Evolutionary conservation across 2,797 vertebrate genomes (phyloP), one percentile per base, ranked within the genome.

Genomic region (Myripristis murdjan): DNA sequence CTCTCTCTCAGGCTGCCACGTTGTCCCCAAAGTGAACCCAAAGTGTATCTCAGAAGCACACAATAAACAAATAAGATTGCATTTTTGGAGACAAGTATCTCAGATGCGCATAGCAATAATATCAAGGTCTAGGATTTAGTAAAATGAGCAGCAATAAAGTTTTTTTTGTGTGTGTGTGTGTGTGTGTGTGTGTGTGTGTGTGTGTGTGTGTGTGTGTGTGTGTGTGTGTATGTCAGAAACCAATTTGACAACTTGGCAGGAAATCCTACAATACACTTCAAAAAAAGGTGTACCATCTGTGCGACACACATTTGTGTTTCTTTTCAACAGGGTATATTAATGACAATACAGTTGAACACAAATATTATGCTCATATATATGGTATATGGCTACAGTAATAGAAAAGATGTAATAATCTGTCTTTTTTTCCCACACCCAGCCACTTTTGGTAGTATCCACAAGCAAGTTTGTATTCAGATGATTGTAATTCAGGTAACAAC

Each of bases 1-100:
- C 64, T 33, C 62, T 15, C 48, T 26, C 58, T 54, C n/a, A n/a
- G n/a, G n/a, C n/a, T n/a, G n/a, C n/a, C 33, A 8, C 65, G 15
- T 28, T 75, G 76, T 77, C 70, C 70, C 67, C 56, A 51, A 72
- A 81, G 81, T 76, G 67, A 85, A 60, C 47, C 6, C 28, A 59
- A 10, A 35, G 33, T 2, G 37, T 64, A 56, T 73, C 60, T 61
- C 64, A 79, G 71, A 47, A 20, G 11, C 71, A 53, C 26, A 39
- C 35, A 57, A 41, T 84, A 84, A 85, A 88, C 80, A 85, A 89
- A 85, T 73, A 80, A 64, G 68, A 82, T 70, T 72, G 81, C 54
- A 75, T 87, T 84, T 57, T 59, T 28, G 37, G 64, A 86, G 76
- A 75, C 74, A 82, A 64, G 70, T 47, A n/a, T 79, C 64, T 69